phyloP scores from a whole-genome alignment of 2,113 vertebrate genomes.

The Phodopus roborovskii region DNA sequence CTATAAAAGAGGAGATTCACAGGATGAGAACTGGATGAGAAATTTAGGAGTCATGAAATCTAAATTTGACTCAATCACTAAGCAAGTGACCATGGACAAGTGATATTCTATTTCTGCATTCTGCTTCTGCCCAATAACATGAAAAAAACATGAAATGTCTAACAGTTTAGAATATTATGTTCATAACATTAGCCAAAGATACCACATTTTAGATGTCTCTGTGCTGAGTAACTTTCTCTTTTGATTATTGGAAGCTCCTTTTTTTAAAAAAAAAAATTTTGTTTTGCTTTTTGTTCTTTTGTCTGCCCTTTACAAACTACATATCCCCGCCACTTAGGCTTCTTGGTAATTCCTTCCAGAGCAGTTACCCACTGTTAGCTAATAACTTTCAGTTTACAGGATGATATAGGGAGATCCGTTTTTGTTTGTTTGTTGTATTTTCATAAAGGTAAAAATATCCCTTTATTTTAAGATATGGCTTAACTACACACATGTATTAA shows the following conservation, averaged over 20 bases:
- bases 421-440: not conserved
- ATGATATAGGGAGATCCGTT: not conserved
- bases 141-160: not conserved
- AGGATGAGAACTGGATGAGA: constrained; percentile 7
- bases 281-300: not conserved
- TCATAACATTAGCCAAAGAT: not conserved
- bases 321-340: not conserved
- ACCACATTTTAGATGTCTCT: not conserved
- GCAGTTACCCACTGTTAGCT: not conserved
- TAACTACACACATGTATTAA: not conserved
- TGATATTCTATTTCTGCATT: constrained; percentile 4
- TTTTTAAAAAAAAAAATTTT: too few relatives aligned
- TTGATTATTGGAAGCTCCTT: not conserved
- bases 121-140: not conserved
- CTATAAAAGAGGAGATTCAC: not conserved
- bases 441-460: not conserved
- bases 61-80: constrained; percentile 20
- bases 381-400: constrained; percentile 13
- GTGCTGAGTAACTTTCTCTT: not conserved
- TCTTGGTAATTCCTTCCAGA: not conserved
- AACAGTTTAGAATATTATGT: not conserved
- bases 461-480: not conserved
- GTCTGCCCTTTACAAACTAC: not conserved
- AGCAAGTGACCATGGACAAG: not conserved
- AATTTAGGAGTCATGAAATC: not conserved